Conservation (phyloP, 2,888 invertebrate species). For the Fabriciana adippe region DNA sequence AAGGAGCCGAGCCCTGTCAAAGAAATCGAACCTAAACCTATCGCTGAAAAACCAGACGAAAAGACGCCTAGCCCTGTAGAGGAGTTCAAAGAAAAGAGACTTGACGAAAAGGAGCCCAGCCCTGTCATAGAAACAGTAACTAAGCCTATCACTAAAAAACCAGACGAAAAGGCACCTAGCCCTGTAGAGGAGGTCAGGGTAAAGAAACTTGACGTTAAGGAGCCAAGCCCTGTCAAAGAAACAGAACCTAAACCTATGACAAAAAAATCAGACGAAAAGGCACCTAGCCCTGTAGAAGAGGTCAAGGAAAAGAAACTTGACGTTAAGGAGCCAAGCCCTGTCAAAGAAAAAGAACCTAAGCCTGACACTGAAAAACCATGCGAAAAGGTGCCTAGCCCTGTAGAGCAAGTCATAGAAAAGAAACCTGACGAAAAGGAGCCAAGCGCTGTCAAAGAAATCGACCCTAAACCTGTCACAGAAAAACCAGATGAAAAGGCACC, state of each 20-base stretch:
- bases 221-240: conserved; percentile 4
- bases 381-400: background rate
- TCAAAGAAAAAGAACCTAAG: conserved; percentile 1
- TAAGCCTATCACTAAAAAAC: background rate
- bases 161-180: conserved; percentile 31
- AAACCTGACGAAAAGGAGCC: conserved; percentile 4
- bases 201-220: background rate
- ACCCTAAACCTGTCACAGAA: background rate
- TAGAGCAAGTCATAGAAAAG: conserved; percentile 1
- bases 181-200: conserved; percentile 5
- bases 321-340: conserved; percentile 27
- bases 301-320: conserved; percentile 6
- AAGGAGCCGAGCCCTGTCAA: too few species aligned
- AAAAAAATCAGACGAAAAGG: conserved; percentile 17
- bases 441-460: conserved; percentile 4
- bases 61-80: conserved; percentile 25
- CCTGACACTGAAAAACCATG: background rate
- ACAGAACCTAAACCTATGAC: too few species aligned
- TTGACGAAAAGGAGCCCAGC: conserved; percentile 16
- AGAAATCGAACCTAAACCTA: background rate
- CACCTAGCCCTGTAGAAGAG: conserved; percentile 23
- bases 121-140: background rate
- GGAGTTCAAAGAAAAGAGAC: background rate
- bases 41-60: conserved; percentile 11
- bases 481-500: conserved; percentile 25